phyloP scores from a whole-genome alignment of 2,888 invertebrate species.

The Helicoverpa assulta region DNA sequence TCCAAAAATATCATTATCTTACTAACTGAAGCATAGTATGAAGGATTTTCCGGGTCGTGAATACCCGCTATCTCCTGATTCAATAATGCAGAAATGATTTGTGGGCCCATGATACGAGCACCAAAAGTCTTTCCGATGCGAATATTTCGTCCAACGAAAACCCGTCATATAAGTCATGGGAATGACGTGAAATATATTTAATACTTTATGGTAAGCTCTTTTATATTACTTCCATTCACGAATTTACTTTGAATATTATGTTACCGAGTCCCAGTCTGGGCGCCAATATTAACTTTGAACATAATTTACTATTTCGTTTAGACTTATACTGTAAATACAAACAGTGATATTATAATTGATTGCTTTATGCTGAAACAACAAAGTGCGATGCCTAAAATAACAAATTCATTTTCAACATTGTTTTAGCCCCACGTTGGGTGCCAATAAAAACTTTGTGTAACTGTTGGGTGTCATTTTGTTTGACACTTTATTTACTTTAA shows the following conservation, averaged over 20 bases:
- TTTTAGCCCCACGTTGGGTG: conserved; percentile 31
- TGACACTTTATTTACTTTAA: conserved; percentile 46
- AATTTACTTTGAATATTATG: conserved; percentile 25
- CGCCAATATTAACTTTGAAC: conserved; percentile 40
- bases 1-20: conserved; percentile 63
- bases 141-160: conserved; percentile 48
- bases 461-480: conserved; percentile 16
- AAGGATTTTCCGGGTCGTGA: conserved; percentile 66
- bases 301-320: conserved; percentile 19
- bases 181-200: conserved; percentile 25
- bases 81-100: conserved; percentile 75
- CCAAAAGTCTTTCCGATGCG: conserved; percentile 53
- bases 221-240: conserved; percentile 32
- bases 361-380: conserved; percentile 17
- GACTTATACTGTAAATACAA: conserved; percentile 22
- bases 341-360: conserved; percentile 19
- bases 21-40: conserved; percentile 55
- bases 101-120: conserved; percentile 54
- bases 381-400: conserved; percentile 24
- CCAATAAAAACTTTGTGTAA: conserved; percentile 31
- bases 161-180: conserved; percentile 26
- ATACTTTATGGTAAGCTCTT: conserved; percentile 39
- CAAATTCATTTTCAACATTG: conserved; percentile 34
- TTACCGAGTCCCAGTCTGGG: conserved; percentile 26
- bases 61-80: conserved; percentile 68